Evolutionary conservation across 1,140 invertebrate genomes (phyloP), one percentile per base, ranked within the genome.

Genomic region (Polypedilum vanderplanki): DNA sequence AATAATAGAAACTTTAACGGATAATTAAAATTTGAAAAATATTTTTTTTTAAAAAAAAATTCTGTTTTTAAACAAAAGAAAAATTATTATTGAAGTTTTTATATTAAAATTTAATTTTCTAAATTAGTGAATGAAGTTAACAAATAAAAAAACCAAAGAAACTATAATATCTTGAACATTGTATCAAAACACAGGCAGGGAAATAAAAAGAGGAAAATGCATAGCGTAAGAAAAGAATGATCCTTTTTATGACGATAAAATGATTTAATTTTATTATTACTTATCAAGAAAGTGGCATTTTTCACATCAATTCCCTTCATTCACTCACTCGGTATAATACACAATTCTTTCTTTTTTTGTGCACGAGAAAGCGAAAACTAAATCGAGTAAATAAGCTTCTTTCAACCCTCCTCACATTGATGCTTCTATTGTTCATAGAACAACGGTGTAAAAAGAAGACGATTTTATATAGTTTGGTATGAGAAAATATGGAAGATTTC

Each of bases 201-300:
- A 57, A n/a, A n/a, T n/a, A n/a, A n/a, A n/a, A n/a, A 57, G 10
- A 57, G 3, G n/a, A 57, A 57, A 57, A 12, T 57, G 12, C 7
- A 57, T 12, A 12, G 46, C 8, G n/a, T 57, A 57, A 57, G 46
- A 57, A 57, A 4, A 57, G 12, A 57, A 57, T 57, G 46, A 57
- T 57, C 46, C 46, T 70, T 70, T 70, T 70, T 70, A 70, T 70
- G 65, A 22, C 20, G 65, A 70, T 22, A 70, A 70, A 70, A 70
- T 70, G 65, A 70, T 70, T 70, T 57, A 57, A 70, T 70, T 70
- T 70, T 70, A 70, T 70, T 70, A 70, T 70, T 70, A 70, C 65
- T 70, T 70, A 70, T 70, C 65, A 70, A 70, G 20, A 70, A 70
- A 70, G 65, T 70, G 65, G 65, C 65, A 22, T 22, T 70, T 70